Evolutionary conservation across 2,888 invertebrate genomes (phyloP), one percentile per base, ranked within the genome.

Genomic region (Sceliomorpha sp.): DNA sequence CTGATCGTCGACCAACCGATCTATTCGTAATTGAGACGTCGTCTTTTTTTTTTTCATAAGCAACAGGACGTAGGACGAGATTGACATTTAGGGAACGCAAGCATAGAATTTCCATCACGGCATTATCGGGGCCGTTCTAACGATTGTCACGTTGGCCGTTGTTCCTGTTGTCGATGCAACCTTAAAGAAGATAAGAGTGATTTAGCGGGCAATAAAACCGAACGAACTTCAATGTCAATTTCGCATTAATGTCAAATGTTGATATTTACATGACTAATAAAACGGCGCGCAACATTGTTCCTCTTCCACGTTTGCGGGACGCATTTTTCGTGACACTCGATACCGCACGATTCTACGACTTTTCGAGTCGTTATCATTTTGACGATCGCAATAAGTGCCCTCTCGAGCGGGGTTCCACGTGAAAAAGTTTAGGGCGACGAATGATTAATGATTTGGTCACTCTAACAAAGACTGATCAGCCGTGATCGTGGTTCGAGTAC

Each of bases 161-260:
- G 5, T 20, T 20, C 2, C 5, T 20, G 5, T 20, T 20, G 10
- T 40, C 40, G 40, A 56, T 50, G 48, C 36, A 42, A 48, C 27
- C 47, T 24, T 34, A 39, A 31, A 27, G 17, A 34, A 56, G 44
- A 50, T 56, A 26, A 44, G 24, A 39, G 29, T 55, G 66, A 67
- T 59, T 67, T 53, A 67, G 5, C 37, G 32, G 32, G 45, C 47
- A 42, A 48, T 67, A 67, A 67, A 59, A 32, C 9, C 14, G 44
- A 36, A 26, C 47, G 9, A 55, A 51, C 34, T 44, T 67, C 47
- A 53, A 67, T 53, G 47, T 24, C 66, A 56, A 63, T 63, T 34
- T 14, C 50, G 42, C 55, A 56, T 66, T 66, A 58, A 51, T 29
- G 44, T 48, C 50, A 42, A 40, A 36, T 32, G 59, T 39, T 62